A percentile compares a stretch with the other conserved stretches of the same genome.
Evolutionary conservation across 2,888 invertebrate species (phyloP).

Genomic region (Hydraecia micacea): DNA sequence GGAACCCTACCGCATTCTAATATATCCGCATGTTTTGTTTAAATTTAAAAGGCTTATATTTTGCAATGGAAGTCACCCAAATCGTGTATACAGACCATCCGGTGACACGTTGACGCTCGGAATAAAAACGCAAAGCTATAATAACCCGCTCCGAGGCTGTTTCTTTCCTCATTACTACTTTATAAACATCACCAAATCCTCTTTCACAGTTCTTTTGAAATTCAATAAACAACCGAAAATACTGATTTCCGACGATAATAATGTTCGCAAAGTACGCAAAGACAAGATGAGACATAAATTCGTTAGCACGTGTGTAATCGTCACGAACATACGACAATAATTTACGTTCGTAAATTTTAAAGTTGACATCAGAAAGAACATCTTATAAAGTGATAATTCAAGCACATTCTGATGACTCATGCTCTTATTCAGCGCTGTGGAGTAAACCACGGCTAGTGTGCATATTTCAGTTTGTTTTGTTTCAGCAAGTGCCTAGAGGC

Average conservation of each 20-base stretch:
- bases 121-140: constrained; percentile 43
- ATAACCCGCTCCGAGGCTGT: constrained; percentile 62
- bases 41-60: constrained; percentile 47
- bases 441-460: constrained; percentile 65
- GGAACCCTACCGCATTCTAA: constrained; percentile 43
- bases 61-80: constrained; percentile 40
- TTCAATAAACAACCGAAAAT: constrained; percentile 86
- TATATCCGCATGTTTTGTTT: constrained; percentile 36
- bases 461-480: constrained; percentile 53
- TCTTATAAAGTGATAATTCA: constrained; percentile 87
- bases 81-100: constrained; percentile 38
- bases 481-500: constrained; percentile 39
- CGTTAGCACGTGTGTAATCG: constrained; percentile 88
- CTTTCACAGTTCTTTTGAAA: constrained; percentile 81
- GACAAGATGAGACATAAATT: constrained; percentile 86
- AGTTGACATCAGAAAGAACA: constrained; percentile 90
- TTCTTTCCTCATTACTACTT: constrained; percentile 77
- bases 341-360: constrained; percentile 88
- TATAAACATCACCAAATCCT: constrained; percentile 81
- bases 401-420: constrained; percentile 81
- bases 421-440: constrained; percentile 66
- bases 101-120: constrained; percentile 47
- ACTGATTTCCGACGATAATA: constrained; percentile 84
- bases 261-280: constrained; percentile 82
- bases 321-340: constrained; percentile 86